Evolutionary conservation across 2,888 invertebrate species (phyloP).

Genomic region (Chaetoderma sp.): DNA sequence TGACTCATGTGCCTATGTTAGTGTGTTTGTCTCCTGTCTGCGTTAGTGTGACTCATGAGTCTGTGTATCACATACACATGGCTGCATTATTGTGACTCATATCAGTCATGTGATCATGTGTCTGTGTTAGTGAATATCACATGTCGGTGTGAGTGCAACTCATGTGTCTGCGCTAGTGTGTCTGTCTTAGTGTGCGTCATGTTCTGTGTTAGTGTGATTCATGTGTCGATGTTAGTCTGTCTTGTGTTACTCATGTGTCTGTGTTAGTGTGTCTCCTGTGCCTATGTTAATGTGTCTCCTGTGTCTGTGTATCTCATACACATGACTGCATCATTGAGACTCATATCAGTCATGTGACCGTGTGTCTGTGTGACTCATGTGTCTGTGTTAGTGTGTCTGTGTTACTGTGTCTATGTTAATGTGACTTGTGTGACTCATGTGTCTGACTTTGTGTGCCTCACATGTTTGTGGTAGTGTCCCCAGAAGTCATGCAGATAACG

Average conservation of each 20-base stretch:
- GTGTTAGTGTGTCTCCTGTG: no score
- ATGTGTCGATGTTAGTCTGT: neutral
- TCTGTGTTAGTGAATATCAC: neutral
- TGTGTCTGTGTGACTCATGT: no score
- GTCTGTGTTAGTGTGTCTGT: no score
- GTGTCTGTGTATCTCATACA: no score
- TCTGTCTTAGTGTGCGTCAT: neutral
- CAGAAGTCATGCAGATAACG: neutral
- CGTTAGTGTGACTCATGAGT: slow-evolving; percentile 1
- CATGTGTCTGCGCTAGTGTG: neutral
- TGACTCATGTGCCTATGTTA: no score
- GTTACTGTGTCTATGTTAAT: no score
- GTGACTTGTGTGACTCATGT: neutral
- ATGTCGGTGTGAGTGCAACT: neutral
- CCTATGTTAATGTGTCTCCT: no score
- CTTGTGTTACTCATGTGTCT: neutral
- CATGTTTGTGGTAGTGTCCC: neutral
- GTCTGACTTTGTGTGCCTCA: neutral
- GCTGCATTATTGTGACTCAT: neutral
- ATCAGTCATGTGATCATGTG: neutral
- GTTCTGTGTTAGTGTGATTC: neutral
- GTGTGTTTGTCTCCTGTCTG: no score
- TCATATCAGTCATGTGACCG: neutral
- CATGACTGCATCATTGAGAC: no score
- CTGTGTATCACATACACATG: neutral